Percentiles rank a stretch among this genome's conserved stretches.
phyloP scores from a whole-genome alignment of 2,113 vertebrate species.

The Rhinoderma darwinii region DNA sequence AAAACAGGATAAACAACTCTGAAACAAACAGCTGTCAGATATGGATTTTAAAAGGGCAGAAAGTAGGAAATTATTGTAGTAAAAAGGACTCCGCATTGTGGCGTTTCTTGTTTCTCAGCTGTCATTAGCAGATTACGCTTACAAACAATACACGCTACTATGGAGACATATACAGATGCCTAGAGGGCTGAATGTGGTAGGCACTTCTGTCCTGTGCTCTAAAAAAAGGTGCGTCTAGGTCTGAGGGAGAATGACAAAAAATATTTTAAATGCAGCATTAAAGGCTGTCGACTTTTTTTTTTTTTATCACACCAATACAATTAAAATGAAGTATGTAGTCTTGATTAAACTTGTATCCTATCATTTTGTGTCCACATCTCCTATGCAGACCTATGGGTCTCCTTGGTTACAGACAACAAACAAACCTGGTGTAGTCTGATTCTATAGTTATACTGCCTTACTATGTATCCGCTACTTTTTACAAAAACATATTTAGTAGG shows the following conservation, averaged over 20 bases:
- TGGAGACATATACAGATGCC: not conserved
- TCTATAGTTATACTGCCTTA: not conserved
- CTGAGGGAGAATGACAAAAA: too few species aligned
- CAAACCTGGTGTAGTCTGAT: not conserved
- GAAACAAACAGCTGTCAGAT: not conserved
- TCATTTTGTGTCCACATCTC: too few species aligned
- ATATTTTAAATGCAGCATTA: too few species aligned
- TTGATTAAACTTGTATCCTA: too few species aligned
- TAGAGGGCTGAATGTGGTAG: too few species aligned
- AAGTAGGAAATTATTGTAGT: not conserved
- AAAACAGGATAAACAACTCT: not conserved
- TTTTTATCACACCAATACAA: too few species aligned
- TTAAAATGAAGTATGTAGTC: too few species aligned
- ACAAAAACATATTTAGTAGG: not conserved
- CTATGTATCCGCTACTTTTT: not conserved
- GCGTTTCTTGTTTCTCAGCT: not conserved
- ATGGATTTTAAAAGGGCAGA: not conserved
- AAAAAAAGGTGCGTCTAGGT: too few species aligned
- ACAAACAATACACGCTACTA: not conserved
- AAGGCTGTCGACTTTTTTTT: too few species aligned
- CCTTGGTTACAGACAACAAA: not conserved
- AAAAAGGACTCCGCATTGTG: not conserved
- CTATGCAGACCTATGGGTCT: not conserved
- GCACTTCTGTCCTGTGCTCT: too few species aligned
- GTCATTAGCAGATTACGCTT: not conserved